A percentile compares a stretch with the other conserved stretches of the same genome.
Evolutionary conservation across 1,140 invertebrate genomes (phyloP).

Genomic region (Bicyclus anynana): DNA sequence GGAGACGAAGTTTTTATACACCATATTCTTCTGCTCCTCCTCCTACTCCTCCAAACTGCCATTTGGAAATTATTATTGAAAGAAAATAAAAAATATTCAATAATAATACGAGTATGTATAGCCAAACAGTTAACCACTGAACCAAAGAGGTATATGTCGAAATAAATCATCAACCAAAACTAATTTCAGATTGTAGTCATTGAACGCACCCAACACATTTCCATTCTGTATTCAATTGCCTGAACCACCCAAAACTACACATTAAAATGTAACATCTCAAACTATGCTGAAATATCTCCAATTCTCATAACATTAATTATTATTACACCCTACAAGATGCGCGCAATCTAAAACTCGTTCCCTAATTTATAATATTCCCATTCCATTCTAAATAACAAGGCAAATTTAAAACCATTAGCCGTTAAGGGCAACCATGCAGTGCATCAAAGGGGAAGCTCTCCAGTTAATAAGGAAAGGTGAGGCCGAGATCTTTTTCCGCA

Average conservation of each 20-base stretch:
- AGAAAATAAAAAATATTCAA: too few species aligned
- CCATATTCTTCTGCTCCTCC: too few species aligned
- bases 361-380: conserved; percentile 14
- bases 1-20: too few species aligned
- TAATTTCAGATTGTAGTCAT: too few species aligned
- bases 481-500: conserved; percentile 54
- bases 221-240: neutral
- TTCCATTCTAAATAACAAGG: conserved; percentile 48
- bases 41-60: too few species aligned
- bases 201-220: too few species aligned
- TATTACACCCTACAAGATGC: neutral
- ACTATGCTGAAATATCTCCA: neutral
- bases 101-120: too few species aligned
- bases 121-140: too few species aligned
- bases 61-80: too few species aligned
- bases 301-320: conserved; percentile 1
- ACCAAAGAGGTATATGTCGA: too few species aligned
- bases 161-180: too few species aligned
- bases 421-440: conserved; percentile 41
- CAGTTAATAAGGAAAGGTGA: conserved; percentile 71
- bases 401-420: conserved; percentile 69
- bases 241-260: neutral
- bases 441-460: conserved; percentile 62
- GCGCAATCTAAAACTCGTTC: conserved; percentile 4
- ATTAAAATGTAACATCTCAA: neutral